Base-by-base conservation (phyloP, 2,888 invertebrate species). In the Encarsia formosa region DNA sequence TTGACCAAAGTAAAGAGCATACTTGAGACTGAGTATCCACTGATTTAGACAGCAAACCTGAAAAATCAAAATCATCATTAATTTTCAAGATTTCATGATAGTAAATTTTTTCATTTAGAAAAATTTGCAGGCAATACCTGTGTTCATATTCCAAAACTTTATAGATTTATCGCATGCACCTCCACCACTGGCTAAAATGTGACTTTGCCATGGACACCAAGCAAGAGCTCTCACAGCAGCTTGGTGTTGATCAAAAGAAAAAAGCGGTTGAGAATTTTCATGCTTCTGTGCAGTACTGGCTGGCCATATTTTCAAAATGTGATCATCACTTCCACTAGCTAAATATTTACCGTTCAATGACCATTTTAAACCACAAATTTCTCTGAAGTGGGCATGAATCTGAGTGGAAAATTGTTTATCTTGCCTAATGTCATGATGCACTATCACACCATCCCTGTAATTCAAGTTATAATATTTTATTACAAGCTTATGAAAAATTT, bases 271-370 rank as follows among this genome's bases (percentile, higher is more conserved):
- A 1, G 78, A 73, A 41, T 84, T 83, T 1, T 85, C 79, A 59
- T 85, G 79, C 54, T 66, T 62, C 50, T 73, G 69, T 9, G 72
- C 73, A 29, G 65, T 51, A 26, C 63, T 65, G 23, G 63, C 73
- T 13, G 87, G 80, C 97, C 97, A 99, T 50, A 99, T 85, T 74
- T 94, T 88, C 5, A 98, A 82, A 57, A 91, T 78, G 74, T 98
- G 97, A 75, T 99, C 98, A 67, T 99, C 98, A 38, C 95, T 96
- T 26, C 98, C 98, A 42, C 94, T 93, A 2, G 97, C 97, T 54
- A 98, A 79, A 73, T 91, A 89, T 63, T 87, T 86, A 41, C 91
- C 93, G 73, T 96, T 95, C 0, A 89, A 88, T 0, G 95, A 95
- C 98, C 98, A 99, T 73, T 91, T 90, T 23, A 99, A 75, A 0